Evolutionary conservation across 2,888 invertebrate genomes (phyloP).

Genomic region (Digitonthophagus gazella): DNA sequence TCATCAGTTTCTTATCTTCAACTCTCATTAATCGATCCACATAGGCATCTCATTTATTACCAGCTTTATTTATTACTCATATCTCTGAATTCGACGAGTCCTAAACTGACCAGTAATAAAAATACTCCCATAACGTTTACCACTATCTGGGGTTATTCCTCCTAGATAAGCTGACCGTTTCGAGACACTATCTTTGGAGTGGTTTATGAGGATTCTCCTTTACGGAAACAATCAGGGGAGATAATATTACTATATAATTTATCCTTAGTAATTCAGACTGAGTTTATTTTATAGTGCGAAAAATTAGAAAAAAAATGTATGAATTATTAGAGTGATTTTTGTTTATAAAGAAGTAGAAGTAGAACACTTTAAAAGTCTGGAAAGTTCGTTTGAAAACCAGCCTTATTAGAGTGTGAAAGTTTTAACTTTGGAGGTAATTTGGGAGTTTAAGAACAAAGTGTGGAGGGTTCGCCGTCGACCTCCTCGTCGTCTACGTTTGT

Average conservation of each 20-base stretch:
- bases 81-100: neutral
- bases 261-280: neutral
- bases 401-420: neutral
- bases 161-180: neutral
- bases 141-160: neutral
- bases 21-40: neutral
- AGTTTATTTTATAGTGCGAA: neutral
- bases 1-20: neutral
- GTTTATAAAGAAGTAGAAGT: no score
- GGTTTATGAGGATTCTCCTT: neutral
- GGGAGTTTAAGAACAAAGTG: neutral
- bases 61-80: neutral
- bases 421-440: neutral
- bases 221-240: neutral
- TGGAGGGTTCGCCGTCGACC: neutral
- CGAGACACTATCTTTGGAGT: neutral
- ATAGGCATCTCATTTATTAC: neutral
- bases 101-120: neutral
- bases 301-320: no score
- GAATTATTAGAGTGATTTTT: no score
- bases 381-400: neutral
- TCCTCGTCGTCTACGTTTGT: neutral
- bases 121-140: neutral
- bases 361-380: neutral
- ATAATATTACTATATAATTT: neutral